These are phyloP conservation scores for Charadrius vociferus DNA, from an alignment of 2,113 vertebrate species.

Conservation along the genomic window DNA sequence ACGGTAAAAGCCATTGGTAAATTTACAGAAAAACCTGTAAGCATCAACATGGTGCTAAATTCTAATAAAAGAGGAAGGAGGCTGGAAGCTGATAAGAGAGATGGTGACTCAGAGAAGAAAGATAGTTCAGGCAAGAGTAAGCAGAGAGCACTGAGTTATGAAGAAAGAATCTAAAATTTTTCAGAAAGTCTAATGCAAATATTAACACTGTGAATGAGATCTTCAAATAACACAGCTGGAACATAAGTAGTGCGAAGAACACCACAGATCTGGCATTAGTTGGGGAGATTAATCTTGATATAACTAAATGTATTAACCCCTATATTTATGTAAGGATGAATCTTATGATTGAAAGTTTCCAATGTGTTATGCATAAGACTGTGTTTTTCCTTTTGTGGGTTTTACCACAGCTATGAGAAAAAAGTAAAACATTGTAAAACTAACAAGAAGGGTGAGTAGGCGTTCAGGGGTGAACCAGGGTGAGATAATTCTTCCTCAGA, in stretches of 20 bases:
- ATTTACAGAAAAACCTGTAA: background rate
- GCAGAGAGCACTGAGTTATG: background rate
- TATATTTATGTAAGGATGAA: background rate
- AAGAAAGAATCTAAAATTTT: background rate
- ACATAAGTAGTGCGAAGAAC: background rate
- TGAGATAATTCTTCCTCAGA: background rate
- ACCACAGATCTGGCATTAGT: background rate
- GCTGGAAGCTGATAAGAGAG: background rate
- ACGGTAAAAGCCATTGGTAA: background rate
- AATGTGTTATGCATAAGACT: background rate
- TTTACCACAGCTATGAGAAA: background rate
- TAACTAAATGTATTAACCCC: background rate
- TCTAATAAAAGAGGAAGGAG: background rate
- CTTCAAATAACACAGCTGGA: conserved; percentile 8
- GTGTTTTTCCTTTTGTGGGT: background rate
- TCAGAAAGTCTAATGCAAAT: background rate
- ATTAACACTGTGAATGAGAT: background rate
- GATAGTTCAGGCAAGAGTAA: background rate
- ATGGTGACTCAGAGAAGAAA: background rate
- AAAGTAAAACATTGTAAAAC: background rate
- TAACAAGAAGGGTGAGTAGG: background rate
- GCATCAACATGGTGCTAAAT: background rate
- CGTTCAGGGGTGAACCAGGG: background rate
- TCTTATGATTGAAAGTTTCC: background rate
- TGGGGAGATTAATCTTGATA: background rate